phyloP scores from a whole-genome alignment of 2,888 invertebrate genomes.

The Cecidostiba fungosa region DNA sequence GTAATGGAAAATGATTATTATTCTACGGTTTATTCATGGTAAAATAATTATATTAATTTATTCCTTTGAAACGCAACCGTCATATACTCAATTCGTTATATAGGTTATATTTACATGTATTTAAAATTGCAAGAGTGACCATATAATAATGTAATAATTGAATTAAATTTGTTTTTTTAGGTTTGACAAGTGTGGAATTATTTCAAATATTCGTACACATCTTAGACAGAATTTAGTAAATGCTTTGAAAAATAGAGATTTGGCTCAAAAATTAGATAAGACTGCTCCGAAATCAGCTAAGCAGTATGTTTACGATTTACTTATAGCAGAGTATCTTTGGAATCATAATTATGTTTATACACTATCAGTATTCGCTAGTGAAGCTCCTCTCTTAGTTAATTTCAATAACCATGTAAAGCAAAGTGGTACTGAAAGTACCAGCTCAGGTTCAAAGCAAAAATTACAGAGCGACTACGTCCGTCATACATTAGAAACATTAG shows the following conservation, averaged over 20 bases:
- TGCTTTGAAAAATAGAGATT: constrained; percentile 75
- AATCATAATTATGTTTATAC: constrained; percentile 77
- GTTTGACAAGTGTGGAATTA: constrained; percentile 78
- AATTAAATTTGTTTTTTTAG: constrained; percentile 66
- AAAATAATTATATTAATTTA: constrained; percentile 54
- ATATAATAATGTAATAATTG: background rate
- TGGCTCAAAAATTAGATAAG: constrained; percentile 68
- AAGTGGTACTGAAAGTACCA: constrained; percentile 47
- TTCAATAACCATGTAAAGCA: constrained; percentile 70
- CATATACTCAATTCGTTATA: background rate
- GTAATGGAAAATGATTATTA: constrained; percentile 75
- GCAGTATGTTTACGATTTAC: constrained; percentile 77
- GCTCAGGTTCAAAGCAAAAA: constrained; percentile 67
- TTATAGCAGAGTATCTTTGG: constrained; percentile 78
- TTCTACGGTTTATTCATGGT: constrained; percentile 76
- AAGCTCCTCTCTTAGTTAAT: constrained; percentile 76
- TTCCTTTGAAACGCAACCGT: constrained; percentile 4
- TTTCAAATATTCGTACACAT: constrained; percentile 77
- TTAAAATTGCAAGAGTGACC: background rate
- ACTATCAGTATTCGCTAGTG: constrained; percentile 78
- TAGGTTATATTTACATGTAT: constrained; percentile 58
- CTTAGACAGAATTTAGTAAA: constrained; percentile 77
- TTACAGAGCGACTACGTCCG: constrained; percentile 75
- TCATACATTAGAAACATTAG: constrained; percentile 76
- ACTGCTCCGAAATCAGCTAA: constrained; percentile 73